Evolutionary conservation across 2,888 invertebrate genomes (phyloP), one percentile per base, ranked within the genome.

Genomic region (Apotomis capreana): DNA sequence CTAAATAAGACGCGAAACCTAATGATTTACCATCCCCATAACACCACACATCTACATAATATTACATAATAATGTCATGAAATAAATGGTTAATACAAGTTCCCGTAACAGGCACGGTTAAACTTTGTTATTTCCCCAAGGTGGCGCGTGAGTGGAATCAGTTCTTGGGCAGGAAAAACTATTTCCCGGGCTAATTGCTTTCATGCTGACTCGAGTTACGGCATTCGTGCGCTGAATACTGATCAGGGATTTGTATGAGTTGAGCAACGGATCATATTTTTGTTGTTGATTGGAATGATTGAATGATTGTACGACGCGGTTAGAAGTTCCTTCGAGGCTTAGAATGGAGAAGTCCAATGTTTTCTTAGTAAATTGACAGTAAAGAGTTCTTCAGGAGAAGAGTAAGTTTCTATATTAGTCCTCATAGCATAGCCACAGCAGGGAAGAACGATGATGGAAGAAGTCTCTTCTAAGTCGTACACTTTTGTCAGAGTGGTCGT

Each of bases 151-250:
- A 77, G 77, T 74, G 69, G 81, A 81, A 80, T 81, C 75, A 63
- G 76, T 75, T 78, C 77, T 75, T 74, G 68, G 68, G 75, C 73
- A 74, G 77, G 78, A 80, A 80, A 82, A 84, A 82, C 82, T 81
- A 81, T 81, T 81, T 79, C 77, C 77, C 68, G 75, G 73, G 74
- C 81, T 83, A 84, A 84, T 83, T 84, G 82, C 79, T 78, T 78
- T 76, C 76, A 75, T 76, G 73, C 76, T 77, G 76, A 72, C 54
- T 76, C 72, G 76, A 75, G 75, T 76, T 76, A 69, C 70, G 60
- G 58, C 68, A 71, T 75, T 49, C 69, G 68, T 54, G 74, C 5
- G 13, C 62, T 36, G 76, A 77, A 77, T 77, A 74, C 68, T 73
- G 68, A 77, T 68, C 67, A 44, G 36, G 67, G 65, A 62, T 74